Base-by-base conservation (phyloP, 37 sponge, comb jelly and placozoan genomes). In the Theonella swinhoei region DNA sequence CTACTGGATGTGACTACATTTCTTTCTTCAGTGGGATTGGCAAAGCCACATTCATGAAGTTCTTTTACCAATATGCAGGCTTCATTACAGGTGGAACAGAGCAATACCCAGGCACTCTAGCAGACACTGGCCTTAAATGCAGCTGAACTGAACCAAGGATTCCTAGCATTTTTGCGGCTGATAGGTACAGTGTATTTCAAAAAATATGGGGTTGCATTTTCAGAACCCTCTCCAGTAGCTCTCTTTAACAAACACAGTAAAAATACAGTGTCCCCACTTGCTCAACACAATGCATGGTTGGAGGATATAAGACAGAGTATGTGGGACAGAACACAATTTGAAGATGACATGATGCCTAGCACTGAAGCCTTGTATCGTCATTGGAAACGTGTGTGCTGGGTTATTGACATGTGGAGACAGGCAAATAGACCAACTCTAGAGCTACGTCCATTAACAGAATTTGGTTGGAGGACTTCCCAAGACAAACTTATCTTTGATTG, bases 331-430 rank as follows among this genome's bases (percentile, higher is more conserved):
- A 59, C 35, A 62, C 33, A 29, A 28, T 74, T 74, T 63, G 83
- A 83, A 59, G 63, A 83, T 83, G 83, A 83, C 37, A 74, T 74
- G 74, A 40, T 83, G 30, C 66, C 83, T n/a, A 74, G 64, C 5
- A 42, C 35, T 39, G 75, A 72, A 28, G 70, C 69, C 8, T 47
- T 80, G 38, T 38, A 4, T 28, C 65, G 59, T 33, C 75, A 64
- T 40, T 83, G 83, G 83, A 83, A 83, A 61, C 38, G 83, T 4
- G 19, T 23, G 25, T 74, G 74, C 32, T 83, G 83, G 83, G 75
- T 83, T 20, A 1, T 74, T 0, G 26, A 72, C 7, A 74, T 83
- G 74, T 83, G 83, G 83, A 72, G 38, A 11, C 83, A 83, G 32
- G 75, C 75, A 30, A 67, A 72, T 19, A 26, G 62, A 64, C 62